Base-by-base conservation (phyloP, 2,113 vertebrate species). In the Craseonycteris thonglongyai region DNA sequence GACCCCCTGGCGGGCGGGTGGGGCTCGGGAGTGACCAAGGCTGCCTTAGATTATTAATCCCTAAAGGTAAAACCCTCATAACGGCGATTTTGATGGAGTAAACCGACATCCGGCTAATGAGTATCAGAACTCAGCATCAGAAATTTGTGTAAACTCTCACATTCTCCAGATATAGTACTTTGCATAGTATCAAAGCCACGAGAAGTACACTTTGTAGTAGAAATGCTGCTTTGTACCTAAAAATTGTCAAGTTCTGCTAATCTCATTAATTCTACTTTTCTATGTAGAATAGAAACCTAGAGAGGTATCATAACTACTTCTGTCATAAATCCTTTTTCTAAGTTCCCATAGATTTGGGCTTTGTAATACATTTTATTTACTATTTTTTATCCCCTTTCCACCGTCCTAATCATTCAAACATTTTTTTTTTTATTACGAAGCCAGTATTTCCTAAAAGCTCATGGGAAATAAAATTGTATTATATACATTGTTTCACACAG, bases 401-500 rank as follows among this genome's bases (percentile, higher is more conserved):
- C 28, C 51, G 42, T 22, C 30, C 82, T 87, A 74, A 84, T 61
- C 26, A 63, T 76, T 76, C 51, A 94, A 54, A 38, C 1, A 15
- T 54, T 87, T 86, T 7, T 59, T 56, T 85, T 90, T 26, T 95
- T 19, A 26, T 66, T 84, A 22, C 45, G 86, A 96, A 97, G 7
- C 65, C 68, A 65, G 51, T 28, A 58, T 54, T 96, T 94, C 68
- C 65, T 71, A 33, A 96, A 93, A 90, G 18, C 47, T 66, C 79
- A n/a, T 3, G 72, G 75, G 87, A 96, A 89, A 94, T 81, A 58
- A 91, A 81, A 78, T 38, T 49, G n/a, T 78, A 33, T 91, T 78
- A 90, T 96, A 96, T 96, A 56, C 74, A 94, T 96, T 98, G 96
- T 83, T 97, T 98, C 84, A 85, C 79, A 85, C 66, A 81, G 83